Percentiles rank a stretch among this genome's conserved stretches.
Evolutionary conservation across 2,797 vertebrate species (phyloP).

Genomic region (Xerus rutilus): DNA sequence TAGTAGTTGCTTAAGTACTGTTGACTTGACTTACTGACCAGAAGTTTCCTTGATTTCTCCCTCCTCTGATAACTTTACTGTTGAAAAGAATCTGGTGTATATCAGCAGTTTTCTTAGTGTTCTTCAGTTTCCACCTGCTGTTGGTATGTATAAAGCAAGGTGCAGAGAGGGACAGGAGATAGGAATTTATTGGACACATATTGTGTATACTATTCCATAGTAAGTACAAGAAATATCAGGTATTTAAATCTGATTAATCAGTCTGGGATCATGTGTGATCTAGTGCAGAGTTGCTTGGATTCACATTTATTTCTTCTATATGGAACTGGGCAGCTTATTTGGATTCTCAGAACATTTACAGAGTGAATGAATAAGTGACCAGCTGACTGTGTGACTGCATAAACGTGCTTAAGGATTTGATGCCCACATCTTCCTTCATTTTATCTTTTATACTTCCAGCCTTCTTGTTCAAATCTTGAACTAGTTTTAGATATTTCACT

Average conservation of each 20-base stretch:
- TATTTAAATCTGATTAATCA: constrained; percentile 29
- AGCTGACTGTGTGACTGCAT: not conserved
- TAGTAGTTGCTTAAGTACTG: constrained; percentile 9
- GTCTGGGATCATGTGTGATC: not conserved
- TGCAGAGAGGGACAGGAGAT: not conserved
- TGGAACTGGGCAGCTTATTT: not conserved
- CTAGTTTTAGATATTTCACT: constrained; percentile 34
- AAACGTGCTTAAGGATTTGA: not conserved
- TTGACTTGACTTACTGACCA: constrained; percentile 63
- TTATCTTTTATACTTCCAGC: not conserved
- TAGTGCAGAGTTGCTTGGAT: not conserved
- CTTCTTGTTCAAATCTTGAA: not conserved
- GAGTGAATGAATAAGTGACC: not conserved
- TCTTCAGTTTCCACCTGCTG: not conserved
- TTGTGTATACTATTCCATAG: not conserved
- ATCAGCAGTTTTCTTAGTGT: constrained; percentile 26
- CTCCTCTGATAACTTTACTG: not conserved
- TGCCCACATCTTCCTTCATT: not conserved
- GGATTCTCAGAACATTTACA: not conserved
- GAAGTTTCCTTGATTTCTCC: constrained; percentile 54
- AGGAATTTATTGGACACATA: not conserved
- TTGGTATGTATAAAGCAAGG: not conserved
- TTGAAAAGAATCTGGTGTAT: constrained; percentile 34
- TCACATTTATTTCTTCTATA: not conserved
- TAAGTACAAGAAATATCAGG: not conserved